phyloP scores from a whole-genome alignment of 2,797 vertebrate genomes.

The Botia kubotai region DNA sequence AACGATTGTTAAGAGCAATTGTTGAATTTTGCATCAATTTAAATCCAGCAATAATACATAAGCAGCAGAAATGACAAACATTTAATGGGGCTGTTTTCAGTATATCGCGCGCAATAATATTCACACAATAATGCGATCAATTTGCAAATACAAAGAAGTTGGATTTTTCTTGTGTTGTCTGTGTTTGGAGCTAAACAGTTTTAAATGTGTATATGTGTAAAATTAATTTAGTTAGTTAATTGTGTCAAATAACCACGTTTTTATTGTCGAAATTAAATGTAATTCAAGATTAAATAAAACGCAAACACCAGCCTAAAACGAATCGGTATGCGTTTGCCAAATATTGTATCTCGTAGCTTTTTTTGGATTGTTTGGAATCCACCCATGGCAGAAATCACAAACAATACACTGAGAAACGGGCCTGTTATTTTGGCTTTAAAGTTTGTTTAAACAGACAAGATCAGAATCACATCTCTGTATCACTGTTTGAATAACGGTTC shows the following conservation, averaged over 20 bases:
- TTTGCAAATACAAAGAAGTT: not conserved
- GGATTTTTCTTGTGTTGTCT: not conserved
- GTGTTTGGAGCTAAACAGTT: not conserved
- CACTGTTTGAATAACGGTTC: slow-evolving; percentile 26
- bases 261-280: not conserved
- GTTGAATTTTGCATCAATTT: not conserved
- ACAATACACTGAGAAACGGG: not conserved
- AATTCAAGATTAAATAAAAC: not conserved
- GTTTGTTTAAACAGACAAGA: slow-evolving; percentile 24
- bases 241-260: not conserved
- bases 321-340: not conserved
- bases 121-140: not conserved
- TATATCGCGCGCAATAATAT: not conserved
- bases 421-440: slow-evolving; percentile 26
- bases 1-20: not conserved
- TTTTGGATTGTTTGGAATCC: not conserved
- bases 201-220: not conserved
- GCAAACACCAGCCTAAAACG: not conserved
- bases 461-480: slow-evolving; percentile 4
- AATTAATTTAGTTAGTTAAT: not conserved
- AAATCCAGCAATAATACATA: not conserved
- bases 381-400: not conserved
- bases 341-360: not conserved
- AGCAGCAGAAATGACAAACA: not conserved
- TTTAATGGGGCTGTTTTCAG: not conserved